phyloP scores from a whole-genome alignment of 2,113 vertebrate species.

The Pelvicachromis taeniatus region DNA sequence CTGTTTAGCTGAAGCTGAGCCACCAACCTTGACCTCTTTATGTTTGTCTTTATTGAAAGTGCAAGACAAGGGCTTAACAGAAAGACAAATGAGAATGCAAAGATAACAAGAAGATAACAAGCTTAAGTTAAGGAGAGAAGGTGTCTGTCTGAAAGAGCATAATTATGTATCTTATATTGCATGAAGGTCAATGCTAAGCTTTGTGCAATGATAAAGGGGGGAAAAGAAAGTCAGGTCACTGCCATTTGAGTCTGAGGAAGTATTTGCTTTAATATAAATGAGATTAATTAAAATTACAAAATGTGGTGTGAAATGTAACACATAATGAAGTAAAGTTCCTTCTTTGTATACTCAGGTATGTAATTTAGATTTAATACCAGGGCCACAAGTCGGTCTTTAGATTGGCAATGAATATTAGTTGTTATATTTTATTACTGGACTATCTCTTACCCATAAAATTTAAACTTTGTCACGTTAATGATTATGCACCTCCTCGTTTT shows the following conservation, averaged over 20 bases:
- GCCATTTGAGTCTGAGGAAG: background rate
- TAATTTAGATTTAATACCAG: background rate
- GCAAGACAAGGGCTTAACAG: background rate
- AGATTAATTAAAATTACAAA: background rate
- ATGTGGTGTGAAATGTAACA: background rate
- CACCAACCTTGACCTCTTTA: background rate
- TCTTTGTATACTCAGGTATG: background rate
- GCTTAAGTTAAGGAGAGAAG: background rate
- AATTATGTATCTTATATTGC: background rate
- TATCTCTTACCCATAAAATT: background rate
- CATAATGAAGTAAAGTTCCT: background rate
- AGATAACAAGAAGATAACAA: background rate
- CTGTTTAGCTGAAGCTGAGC: background rate
- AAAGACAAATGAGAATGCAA: background rate
- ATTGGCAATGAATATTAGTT: background rate
- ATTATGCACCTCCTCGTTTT: background rate
- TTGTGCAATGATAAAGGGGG: background rate
- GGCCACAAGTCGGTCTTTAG: background rate
- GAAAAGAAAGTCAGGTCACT: background rate
- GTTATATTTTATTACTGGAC: background rate
- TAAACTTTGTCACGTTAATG: background rate
- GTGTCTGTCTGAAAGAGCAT: background rate
- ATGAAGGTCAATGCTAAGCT: background rate
- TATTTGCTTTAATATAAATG: background rate
- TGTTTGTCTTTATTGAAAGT: background rate